These are phyloP conservation scores for Podocnemis expansa DNA, from an alignment of 2,113 vertebrate genomes.

Conservation along the genomic window DNA sequence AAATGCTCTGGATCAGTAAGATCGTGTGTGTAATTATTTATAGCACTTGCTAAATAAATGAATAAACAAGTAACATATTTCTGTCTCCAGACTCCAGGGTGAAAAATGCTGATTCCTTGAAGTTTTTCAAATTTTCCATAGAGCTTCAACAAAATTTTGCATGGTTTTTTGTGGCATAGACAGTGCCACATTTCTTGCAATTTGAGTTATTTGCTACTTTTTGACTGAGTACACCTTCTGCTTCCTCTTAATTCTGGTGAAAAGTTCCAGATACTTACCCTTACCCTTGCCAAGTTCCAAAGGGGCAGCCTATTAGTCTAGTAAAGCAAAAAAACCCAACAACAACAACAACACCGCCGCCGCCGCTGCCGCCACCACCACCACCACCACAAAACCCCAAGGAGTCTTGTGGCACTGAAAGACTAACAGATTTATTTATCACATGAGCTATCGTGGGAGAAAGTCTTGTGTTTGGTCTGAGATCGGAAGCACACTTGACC, in stretches of 20 bases:
- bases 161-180: not conserved
- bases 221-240: not conserved
- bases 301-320: too few species aligned
- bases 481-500: too few species aligned
- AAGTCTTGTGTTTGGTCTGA: too few species aligned
- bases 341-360: too few species aligned
- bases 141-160: not conserved
- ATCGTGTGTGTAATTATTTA: not conserved
- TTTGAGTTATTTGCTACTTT: not conserved
- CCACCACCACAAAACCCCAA: too few species aligned
- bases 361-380: too few species aligned
- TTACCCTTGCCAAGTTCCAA: too few species aligned
- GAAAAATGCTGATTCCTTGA: accelerated
- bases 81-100: accelerated
- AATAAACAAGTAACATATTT: accelerated
- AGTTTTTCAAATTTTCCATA: not conserved
- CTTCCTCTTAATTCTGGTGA: not conserved
- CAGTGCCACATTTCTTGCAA: not conserved
- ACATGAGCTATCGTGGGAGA: too few species aligned
- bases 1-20: not conserved
- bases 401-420: too few species aligned
- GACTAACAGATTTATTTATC: too few species aligned
- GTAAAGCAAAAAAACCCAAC: too few species aligned
- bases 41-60: not conserved
- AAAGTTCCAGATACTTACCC: not conserved